Base-by-base conservation (phyloP, 2,113 vertebrate genomes). In the Emydura subglobosa region DNA sequence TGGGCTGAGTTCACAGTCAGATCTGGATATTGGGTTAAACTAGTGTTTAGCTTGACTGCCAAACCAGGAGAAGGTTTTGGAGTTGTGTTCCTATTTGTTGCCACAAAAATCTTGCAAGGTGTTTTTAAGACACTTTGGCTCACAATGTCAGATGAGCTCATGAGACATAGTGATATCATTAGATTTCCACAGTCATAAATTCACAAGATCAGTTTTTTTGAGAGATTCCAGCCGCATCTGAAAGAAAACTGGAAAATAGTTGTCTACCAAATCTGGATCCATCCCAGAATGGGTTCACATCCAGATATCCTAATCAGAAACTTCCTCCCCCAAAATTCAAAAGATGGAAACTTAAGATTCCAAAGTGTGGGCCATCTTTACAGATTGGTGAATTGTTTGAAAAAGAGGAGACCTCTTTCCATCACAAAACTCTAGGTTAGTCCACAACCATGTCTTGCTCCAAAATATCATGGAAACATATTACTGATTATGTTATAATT, bases 101-200 rank as follows among this genome's bases (percentile, higher is more conserved):
- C 42, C 68, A 22, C 85, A 24, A 50, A 3, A 22, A 14, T 85
- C 83, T 31, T 2, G 25, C 22, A 47, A 68, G 81, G 24, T 49
- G 65, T 47, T 68, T 76, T 44, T 42, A 42, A 39, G n/a, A 74
- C 39, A 42, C 10, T 2, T 14, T 4, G 49, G 82, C 21, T 68
- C 83, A 87, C 29, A 14, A 55, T 0, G 68, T 86, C 83, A 91
- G 74, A 22, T 57, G 51, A 51, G 74, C 89, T 86, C 22, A 0
- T 1, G 39, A 47, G 85, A 81, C 6, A 53, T 19, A 29, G 0
- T 2, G 0, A 2, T 7, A 59, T 82, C n/a, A 0, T 12, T 39
- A 72, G n/a, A 0, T 78, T 89, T 91, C 84, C 83, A 57, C 82
- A n/a, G 19, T 34, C 42, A 5, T 17, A 24, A 61, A 55, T 7